A percentile compares a stretch with the other conserved stretches of the same genome.
phyloP scores from a whole-genome alignment of 2,113 vertebrate species.

The Ochotona curzoniae region DNA sequence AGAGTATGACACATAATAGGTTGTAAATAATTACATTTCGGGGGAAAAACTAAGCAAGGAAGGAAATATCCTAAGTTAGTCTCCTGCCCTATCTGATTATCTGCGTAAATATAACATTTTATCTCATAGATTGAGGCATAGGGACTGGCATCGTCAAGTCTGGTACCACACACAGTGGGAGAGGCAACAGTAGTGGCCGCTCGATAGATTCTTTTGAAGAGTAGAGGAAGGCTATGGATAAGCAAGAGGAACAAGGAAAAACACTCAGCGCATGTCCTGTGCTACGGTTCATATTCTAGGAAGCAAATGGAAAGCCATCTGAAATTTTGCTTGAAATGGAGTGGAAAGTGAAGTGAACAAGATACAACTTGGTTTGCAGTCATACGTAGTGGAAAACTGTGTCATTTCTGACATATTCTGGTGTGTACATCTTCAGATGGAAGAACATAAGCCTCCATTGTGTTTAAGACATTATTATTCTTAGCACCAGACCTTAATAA shows the following conservation, averaged over 20 bases:
- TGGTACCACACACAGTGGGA: background rate
- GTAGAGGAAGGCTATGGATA: background rate
- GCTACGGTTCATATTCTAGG: background rate
- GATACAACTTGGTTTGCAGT: background rate
- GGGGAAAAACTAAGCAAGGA: background rate
- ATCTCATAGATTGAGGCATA: background rate
- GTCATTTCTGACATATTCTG: background rate
- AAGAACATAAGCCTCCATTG: background rate
- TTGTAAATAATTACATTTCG: constrained; percentile 1
- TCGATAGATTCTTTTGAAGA: background rate
- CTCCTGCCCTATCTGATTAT: background rate
- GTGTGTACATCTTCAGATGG: background rate
- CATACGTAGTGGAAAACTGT: background rate
- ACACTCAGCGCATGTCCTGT: background rate
- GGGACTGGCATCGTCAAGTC: background rate
- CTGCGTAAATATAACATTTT: background rate
- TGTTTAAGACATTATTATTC: background rate
- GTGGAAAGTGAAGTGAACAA: background rate
- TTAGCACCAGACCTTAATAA: background rate
- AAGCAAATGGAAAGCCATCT: background rate
- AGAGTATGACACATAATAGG: background rate
- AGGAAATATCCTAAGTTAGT: background rate
- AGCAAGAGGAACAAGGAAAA: background rate
- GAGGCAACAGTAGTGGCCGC: background rate
- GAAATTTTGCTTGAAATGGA: background rate